Percentiles rank a stretch among this genome's conserved stretches.
These are phyloP conservation scores for Caenorhabditis virilis DNA, from an alignment of 2,888 invertebrate species.

Conservation along the genomic window DNA sequence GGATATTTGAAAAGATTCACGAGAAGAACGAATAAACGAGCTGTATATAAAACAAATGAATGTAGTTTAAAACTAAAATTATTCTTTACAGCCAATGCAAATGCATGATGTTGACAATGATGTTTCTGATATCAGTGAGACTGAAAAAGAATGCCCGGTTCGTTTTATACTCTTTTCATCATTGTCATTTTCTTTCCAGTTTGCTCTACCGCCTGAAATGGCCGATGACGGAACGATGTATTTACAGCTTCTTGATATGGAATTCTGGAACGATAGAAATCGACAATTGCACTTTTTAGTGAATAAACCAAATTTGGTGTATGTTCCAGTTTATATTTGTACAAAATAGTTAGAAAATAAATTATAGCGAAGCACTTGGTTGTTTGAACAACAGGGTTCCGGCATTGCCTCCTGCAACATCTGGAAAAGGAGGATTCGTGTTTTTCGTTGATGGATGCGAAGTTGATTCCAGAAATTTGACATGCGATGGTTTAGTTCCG, in stretches of 20 bases:
- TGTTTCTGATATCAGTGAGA: constrained; percentile 46
- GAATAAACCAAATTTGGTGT: constrained; percentile 46
- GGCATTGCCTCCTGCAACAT: constrained; percentile 39
- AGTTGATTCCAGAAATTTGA: constrained; percentile 50
- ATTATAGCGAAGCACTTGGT: constrained; percentile 37
- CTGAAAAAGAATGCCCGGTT: constrained; percentile 47
- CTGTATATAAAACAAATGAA: constrained; percentile 7
- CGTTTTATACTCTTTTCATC: neutral
- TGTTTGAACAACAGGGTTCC: constrained; percentile 48
- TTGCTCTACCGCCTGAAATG: constrained; percentile 21
- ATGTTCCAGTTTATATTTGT: constrained; percentile 3
- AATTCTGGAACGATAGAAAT: constrained; percentile 50
- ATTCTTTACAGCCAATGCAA: constrained; percentile 11
- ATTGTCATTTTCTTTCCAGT: constrained; percentile 13
- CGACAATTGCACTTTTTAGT: constrained; percentile 47
- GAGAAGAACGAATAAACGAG: constrained; percentile 12
- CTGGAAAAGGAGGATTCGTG: constrained; percentile 39
- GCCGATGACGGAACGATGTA: constrained; percentile 34
- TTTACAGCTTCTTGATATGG: constrained; percentile 40
- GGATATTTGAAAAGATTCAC: constrained; percentile 38
- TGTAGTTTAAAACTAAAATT: neutral
- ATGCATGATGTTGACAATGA: constrained; percentile 46
- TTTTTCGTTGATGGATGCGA: constrained; percentile 50
- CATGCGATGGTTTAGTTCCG: constrained; percentile 50
- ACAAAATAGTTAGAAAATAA: no score